phyloP scores from a whole-genome alignment of 2,888 invertebrate genomes.

The Meganola albula region DNA sequence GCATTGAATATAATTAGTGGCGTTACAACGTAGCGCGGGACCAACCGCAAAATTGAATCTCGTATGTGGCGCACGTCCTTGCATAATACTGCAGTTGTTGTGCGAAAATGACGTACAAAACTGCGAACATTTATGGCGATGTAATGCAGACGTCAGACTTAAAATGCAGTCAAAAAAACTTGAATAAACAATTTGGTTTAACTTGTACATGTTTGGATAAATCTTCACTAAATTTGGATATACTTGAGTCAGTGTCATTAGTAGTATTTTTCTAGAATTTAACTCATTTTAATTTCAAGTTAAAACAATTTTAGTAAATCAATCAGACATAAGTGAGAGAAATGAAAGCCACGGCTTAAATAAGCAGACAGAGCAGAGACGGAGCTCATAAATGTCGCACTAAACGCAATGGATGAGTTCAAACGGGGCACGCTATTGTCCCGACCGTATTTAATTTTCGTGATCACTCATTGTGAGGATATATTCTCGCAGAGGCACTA shows the following conservation, averaged over 20 bases:
- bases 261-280: too few species aligned
- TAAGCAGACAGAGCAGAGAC: constrained; percentile 17
- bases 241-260: too few species aligned
- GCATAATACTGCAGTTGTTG: constrained; percentile 34
- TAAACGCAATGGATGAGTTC: constrained; percentile 37
- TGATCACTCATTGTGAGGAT: constrained; percentile 38
- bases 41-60: constrained; percentile 36
- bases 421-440: constrained; percentile 33
- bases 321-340: too few species aligned
- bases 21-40: constrained; percentile 33
- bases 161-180: too few species aligned
- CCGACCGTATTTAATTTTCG: constrained; percentile 47
- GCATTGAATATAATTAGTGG: constrained; percentile 50
- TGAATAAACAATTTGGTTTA: too few species aligned
- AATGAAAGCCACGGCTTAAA: too few species aligned
- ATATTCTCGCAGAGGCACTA: constrained; percentile 21
- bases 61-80: constrained; percentile 38
- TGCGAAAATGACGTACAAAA: constrained; percentile 32
- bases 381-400: constrained; percentile 34
- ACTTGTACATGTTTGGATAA: too few species aligned
- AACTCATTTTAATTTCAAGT: too few species aligned
- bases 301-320: too few species aligned
- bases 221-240: too few species aligned
- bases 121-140: constrained; percentile 32
- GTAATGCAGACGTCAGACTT: constrained; percentile 22